Percentiles rank a stretch among this genome's conserved stretches.
phyloP scores from a whole-genome alignment of 2,888 invertebrate genomes.

The Lathronympha strigana region DNA sequence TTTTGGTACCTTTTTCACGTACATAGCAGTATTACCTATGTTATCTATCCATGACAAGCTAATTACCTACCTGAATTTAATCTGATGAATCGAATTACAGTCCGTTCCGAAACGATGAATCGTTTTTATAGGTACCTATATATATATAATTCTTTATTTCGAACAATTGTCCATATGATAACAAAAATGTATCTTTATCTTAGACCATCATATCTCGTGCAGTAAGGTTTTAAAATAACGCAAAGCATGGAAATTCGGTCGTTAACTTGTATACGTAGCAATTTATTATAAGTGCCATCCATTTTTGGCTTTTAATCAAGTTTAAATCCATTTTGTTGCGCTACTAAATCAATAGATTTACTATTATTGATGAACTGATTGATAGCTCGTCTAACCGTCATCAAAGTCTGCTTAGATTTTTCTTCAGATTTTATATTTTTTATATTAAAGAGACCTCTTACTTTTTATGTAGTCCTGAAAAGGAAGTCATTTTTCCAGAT shows the following conservation, averaged over 20 bases:
- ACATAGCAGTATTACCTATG: no score
- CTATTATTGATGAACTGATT: constrained; percentile 10
- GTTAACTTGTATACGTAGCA: not conserved
- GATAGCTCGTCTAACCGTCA: constrained; percentile 4
- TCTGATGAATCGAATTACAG: no score
- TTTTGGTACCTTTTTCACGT: not conserved
- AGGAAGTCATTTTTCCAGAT: constrained; percentile 1
- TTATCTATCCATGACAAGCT: no score
- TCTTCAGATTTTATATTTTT: not conserved
- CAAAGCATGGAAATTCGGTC: not conserved
- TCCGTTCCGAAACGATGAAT: no score
- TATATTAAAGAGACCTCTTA: not conserved
- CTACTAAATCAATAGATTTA: constrained; percentile 27
- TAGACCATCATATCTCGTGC: no score
- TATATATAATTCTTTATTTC: no score
- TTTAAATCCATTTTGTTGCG: constrained; percentile 17
- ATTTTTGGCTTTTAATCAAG: constrained; percentile 24
- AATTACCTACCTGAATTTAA: no score
- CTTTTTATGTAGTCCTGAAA: constrained; percentile 9
- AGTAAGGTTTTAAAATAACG: no score
- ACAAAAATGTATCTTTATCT: no score
- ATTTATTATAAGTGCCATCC: constrained; percentile 8
- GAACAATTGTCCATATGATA: no score
- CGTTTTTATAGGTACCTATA: no score
- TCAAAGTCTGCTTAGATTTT: constrained; percentile 9